Evolutionary conservation across 2,888 invertebrate genomes (phyloP).

Genomic region (Drosophila imparisetae): DNA sequence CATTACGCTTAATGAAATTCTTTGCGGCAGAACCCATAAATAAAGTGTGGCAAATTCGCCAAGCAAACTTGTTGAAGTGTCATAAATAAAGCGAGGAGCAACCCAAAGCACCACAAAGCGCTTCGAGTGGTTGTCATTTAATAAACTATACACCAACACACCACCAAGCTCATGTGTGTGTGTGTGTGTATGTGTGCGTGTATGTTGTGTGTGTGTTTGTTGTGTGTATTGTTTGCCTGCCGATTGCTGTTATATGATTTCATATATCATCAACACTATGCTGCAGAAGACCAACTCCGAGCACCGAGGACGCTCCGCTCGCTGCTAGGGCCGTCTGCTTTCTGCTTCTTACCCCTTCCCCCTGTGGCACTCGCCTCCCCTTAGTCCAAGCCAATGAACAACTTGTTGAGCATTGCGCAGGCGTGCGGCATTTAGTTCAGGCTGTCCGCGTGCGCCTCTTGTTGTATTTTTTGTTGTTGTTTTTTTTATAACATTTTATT

Average conservation of each 20-base stretch:
- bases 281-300: constrained; percentile 34
- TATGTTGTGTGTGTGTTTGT: constrained; percentile 35
- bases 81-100: constrained; percentile 68
- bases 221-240: constrained; percentile 48
- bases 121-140: constrained; percentile 74
- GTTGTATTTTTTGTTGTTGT: constrained; percentile 28
- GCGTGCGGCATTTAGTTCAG: constrained; percentile 81
- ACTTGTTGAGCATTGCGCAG: constrained; percentile 77
- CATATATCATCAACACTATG: constrained; percentile 75
- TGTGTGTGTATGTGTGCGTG: constrained; percentile 38
- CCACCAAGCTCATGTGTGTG: not conserved
- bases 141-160: constrained; percentile 72
- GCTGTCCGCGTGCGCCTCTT: constrained; percentile 69
- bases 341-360: not conserved
- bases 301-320: constrained; percentile 11
- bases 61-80: constrained; percentile 75
- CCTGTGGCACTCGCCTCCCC: not conserved
- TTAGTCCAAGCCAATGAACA: constrained; percentile 1
- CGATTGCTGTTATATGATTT: constrained; percentile 80
- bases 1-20: constrained; percentile 40
- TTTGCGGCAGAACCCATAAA: constrained; percentile 53
- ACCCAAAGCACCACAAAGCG: constrained; percentile 21
- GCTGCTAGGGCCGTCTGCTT: constrained; percentile 11
- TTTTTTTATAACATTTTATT: constrained; percentile 79
- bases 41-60: constrained; percentile 78